Evolutionary conservation across 2,113 vertebrate genomes (phyloP), one percentile per base, ranked within the genome.

Genomic region (Notothenia coriiceps): DNA sequence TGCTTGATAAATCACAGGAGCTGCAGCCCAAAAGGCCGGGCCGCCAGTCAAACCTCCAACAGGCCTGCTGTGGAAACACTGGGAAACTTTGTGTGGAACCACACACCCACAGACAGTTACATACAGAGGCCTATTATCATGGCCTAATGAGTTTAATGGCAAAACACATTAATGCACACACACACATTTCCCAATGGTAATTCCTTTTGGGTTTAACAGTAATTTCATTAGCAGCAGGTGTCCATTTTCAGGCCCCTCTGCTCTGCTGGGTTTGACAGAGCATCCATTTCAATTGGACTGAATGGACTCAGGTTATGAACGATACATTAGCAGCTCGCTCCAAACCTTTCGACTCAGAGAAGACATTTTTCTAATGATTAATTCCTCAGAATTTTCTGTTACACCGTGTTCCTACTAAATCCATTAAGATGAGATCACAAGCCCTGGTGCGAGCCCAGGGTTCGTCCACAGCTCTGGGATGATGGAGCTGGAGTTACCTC

Each of bases 161-260:
- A n/a, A 62, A 81, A 77, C 46, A 65, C 55, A 65, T 62, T 59
- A 11, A 44, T n/a, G 5, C 40, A 57, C 40, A 75, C 44, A 74
- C 50, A 62, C 6, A 69, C 52, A 69, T 70, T 8, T 67, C 56
- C 60, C 12, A 46, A 57, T 70, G 74, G 77, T 46, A 61, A 25
- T 47, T 79, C 56, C 62, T 69, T 1, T 14, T 56, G 10, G 22
- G 20, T 49, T 76, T 70, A 54, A 60, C 43, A 70, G 80, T 88
- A 74, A 90, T 86, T 79, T 87, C 70, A 92, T 89, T 70, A 89
- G 57, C 91, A 92, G 86, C 91, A 92, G 86, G 82, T 87, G 69
- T 84, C 62, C 35, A 47, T 77, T 88, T 86, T 89, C 83, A 67
- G 80, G 77, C 81, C 49, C 81, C 73, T 80, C 63, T 50, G 67